Base-by-base conservation (phyloP, 1,140 invertebrate species). In the Polypedilum pembai region DNA sequence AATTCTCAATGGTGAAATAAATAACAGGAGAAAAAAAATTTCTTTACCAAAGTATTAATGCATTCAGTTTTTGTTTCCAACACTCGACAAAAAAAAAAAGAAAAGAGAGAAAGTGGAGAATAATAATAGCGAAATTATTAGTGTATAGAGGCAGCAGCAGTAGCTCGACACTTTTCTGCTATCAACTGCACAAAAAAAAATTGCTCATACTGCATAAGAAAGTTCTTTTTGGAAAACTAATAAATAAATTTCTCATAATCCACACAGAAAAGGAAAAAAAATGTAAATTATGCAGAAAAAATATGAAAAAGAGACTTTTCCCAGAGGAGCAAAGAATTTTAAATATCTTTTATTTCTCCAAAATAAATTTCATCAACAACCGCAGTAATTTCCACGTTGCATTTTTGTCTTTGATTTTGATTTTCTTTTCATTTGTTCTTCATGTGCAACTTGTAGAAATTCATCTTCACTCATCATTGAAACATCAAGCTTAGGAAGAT, bases 231-330 rank as follows among this genome's bases (percentile, higher is more conserved):
- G 45, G 15, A 56, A 56, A 56, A 56, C 45, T 56, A 56, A 56
- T 56, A 56, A 56, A 56, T 56, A 56, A 56, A 56, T 56, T 56
- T 56, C 45, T 56, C 45, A 56, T 56, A 56, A 56, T 56, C 45
- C 45, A 56, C 12, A 56, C 45, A 56, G 45, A 12, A 56, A 45
- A 45, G 41, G 8, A 41, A 45, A 21, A 69, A 69, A 69, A 69
- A 69, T 69, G 65, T 69, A 69, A 69, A 69, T 69, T 69, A 69
- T 69, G 65, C 65, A 69, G 7, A 69, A 69, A 69, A 20, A 21
- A 18, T 8, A 69, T 15, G 45, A 56, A 17, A 15, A 3, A 56
- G n/a, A 15, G 45, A 56, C 10, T 56, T n/a, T n/a, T n/a, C 45
- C 45, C 45, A 33, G 24, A 33, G 24, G 24, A 33, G 1, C 24